Evolutionary conservation across 2,113 vertebrate species (phyloP).

Genomic region (Sebastes schlegelii): DNA sequence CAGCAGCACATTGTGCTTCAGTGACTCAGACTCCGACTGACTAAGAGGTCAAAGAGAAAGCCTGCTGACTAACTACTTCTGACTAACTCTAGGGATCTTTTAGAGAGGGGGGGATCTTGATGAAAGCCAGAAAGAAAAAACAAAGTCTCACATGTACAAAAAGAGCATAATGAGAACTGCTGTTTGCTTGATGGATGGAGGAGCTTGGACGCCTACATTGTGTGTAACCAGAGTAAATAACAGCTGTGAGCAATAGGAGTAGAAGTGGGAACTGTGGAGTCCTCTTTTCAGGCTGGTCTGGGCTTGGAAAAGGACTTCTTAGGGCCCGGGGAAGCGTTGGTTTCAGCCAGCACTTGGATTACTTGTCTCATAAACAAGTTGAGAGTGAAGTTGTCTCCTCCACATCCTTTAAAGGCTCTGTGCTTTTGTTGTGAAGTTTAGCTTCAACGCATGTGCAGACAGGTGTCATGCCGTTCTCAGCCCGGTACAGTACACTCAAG

Average conservation of each 20-base stretch:
- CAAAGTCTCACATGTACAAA: constrained; percentile 17
- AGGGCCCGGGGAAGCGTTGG: background rate
- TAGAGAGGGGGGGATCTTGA: constrained; percentile 11
- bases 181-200: constrained; percentile 52
- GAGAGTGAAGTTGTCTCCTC: constrained; percentile 28
- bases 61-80: constrained; percentile 15
- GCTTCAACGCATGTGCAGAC: constrained; percentile 35
- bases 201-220: constrained; percentile 35
- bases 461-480: constrained; percentile 46
- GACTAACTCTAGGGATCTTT: constrained; percentile 39
- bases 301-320: constrained; percentile 2
- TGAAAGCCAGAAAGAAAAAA: constrained; percentile 36
- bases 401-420: constrained; percentile 6
- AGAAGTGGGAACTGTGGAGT: constrained; percentile 36
- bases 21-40: constrained; percentile 69
- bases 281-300: constrained; percentile 26
- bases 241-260: constrained; percentile 53
- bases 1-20: constrained; percentile 51
- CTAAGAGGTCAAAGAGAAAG: constrained; percentile 51
- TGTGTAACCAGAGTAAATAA: constrained; percentile 47
- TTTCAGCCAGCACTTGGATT: constrained; percentile 19
- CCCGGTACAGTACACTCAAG: constrained; percentile 34
- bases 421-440: constrained; percentile 43
- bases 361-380: constrained; percentile 36
- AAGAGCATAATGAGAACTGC: constrained; percentile 49